Percentiles rank a stretch among this genome's conserved stretches.
Conservation (phyloP, 2,888 invertebrate species). For the Epistrophella euchroma region DNA sequence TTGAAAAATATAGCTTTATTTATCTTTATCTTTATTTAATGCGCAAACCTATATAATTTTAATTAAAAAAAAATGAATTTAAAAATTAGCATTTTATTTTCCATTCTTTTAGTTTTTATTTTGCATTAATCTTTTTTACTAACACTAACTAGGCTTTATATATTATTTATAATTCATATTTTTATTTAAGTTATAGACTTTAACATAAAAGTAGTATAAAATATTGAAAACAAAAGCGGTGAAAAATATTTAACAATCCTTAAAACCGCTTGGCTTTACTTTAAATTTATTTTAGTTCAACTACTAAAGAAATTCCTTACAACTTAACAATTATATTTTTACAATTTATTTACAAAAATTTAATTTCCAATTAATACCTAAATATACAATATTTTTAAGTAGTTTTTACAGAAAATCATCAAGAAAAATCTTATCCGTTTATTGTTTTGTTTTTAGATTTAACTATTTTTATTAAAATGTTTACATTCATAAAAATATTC, state of each 20-base stretch:
- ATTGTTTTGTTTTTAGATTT: neutral
- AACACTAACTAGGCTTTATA: constrained; percentile 33
- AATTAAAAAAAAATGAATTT: neutral
- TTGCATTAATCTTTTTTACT: neutral
- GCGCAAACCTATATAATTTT: neutral
- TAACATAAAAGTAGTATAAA: neutral
- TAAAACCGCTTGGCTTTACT: constrained; percentile 8
- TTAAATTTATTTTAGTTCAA: neutral
- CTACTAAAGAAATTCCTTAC: neutral
- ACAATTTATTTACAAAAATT: constrained; percentile 17
- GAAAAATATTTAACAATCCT: constrained; percentile 24
- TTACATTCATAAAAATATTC: neutral
- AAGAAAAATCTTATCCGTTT: neutral
- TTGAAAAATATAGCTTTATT: constrained; percentile 46
- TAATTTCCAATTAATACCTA: neutral
- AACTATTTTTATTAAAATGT: neutral
- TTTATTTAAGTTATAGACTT: neutral
- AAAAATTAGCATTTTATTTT: neutral
- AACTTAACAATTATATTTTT: neutral
- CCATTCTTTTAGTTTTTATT: neutral
- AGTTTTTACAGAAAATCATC: neutral
- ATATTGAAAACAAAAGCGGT: neutral
- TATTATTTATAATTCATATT: constrained; percentile 1
- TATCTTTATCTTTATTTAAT: neutral
- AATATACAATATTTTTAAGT: neutral